phyloP scores from a whole-genome alignment of 2,888 invertebrate species.

The Nemurella pictetii region DNA sequence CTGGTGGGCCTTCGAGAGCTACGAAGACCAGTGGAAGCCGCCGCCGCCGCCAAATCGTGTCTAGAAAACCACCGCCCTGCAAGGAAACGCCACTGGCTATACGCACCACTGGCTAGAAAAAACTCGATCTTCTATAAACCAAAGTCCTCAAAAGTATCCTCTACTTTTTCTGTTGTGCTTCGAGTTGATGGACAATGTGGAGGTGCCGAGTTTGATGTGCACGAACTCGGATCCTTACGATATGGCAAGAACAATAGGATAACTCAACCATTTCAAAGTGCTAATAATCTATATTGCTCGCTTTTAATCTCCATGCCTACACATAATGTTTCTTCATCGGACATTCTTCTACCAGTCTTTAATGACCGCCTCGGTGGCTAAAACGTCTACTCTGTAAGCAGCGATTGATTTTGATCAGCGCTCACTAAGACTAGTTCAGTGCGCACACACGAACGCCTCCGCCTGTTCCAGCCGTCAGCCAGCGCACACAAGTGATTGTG shows the following conservation, averaged over 20 bases:
- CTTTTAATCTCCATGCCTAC: background rate
- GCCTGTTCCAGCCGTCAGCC: background rate
- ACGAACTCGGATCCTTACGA: background rate
- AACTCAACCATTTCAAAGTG: background rate
- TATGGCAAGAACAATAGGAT: background rate
- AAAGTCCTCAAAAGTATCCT: background rate
- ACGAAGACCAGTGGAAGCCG: background rate
- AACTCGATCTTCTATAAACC: background rate
- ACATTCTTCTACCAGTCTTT: background rate
- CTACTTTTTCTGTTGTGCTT: background rate
- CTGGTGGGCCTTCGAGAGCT: background rate
- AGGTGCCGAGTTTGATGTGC: background rate
- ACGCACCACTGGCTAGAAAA: background rate
- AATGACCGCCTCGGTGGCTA: background rate
- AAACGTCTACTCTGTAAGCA: background rate
- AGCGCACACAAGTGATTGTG: background rate
- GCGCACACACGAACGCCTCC: background rate
- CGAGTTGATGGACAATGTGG: background rate
- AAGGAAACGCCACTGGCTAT: background rate
- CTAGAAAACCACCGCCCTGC: background rate
- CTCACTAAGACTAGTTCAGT: background rate
- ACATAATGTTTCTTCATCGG: background rate
- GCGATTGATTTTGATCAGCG: background rate
- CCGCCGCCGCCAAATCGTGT: background rate
- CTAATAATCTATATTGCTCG: background rate